Base-by-base conservation (phyloP, 2,797 vertebrate species). In the Anolis apletophallus region DNA sequence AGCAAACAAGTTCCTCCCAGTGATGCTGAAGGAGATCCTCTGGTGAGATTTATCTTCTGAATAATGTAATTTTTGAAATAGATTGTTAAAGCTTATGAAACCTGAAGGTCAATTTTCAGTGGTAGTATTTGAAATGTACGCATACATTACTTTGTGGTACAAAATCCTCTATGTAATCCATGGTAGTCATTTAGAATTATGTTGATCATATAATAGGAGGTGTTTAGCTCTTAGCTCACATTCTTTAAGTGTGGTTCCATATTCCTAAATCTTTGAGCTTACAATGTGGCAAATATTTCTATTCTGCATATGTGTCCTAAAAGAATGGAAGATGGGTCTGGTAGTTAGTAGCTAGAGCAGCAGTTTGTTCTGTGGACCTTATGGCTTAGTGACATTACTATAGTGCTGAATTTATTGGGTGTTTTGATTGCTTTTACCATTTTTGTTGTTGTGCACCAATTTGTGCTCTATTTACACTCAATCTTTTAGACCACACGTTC, bases 11-110 rank as follows among this genome's bases (percentile, higher is more conserved):
- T 96, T 0, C 97, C 97, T 0, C 98, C 98, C 90, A 98, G 97
- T 0, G 98, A 98, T 68, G 96, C 97, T 0, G 98, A 99, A 69
- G 98, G 98, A 86, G 99, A 99, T 94, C 99, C 98, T 0, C 95
- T 99, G 98, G 99, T 99, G 94, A 98, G 98, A 87, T 52, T 34
- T 75, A 12, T 0, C 72, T 32, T 8, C 29, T 54, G 23, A 21
- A 23, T 40, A 69, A 57, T 21, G 34, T 55, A 46, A n/a, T 77
- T 57, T 26, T 23, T 86, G 77, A 40, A 34, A 21, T 78, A 40
- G 23, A 34, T 10, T 1, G 1, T 50, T 17, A 57, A 5, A 74
- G 72, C 21, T 71, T 82, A 5, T 64, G 46, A 57, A 46, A 26
- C 14, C 26, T 81, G 55, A 67, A 87, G 52, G 16, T 8, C 4